Conservation (phyloP, 2,888 invertebrate species). For the Tupiocoris notatus region DNA sequence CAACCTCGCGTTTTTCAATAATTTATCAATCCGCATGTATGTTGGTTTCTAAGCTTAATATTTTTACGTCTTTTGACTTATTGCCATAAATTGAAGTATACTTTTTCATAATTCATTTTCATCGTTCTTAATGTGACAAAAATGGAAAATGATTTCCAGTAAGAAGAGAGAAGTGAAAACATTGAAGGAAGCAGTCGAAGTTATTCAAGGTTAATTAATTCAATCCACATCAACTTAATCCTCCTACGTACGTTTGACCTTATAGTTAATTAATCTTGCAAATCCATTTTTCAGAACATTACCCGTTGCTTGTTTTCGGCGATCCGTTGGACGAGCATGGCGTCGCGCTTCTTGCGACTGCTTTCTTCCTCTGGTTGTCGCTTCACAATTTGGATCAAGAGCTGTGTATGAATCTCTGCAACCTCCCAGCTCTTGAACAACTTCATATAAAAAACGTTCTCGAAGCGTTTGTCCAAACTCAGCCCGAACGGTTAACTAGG, state of each 20-base stretch:
- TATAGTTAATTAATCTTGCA: not conserved
- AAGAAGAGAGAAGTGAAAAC: not conserved
- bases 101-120: not conserved
- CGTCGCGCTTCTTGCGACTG: conserved; percentile 21
- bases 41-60: too few species aligned
- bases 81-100: not conserved
- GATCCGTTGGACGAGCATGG: conserved; percentile 4
- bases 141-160: not conserved
- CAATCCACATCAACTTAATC: not conserved
- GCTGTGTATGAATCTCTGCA: conserved; percentile 26
- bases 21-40: not conserved
- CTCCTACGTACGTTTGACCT: not conserved
- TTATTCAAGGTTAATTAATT: not conserved
- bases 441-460: conserved; percentile 14
- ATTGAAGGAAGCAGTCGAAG: not conserved
- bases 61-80: not conserved
- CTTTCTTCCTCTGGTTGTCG: conserved; percentile 32
- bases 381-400: conserved; percentile 32
- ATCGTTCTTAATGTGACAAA: not conserved
- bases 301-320: conserved; percentile 5
- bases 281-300: not conserved
- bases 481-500: conserved; percentile 11
- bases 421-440: conserved; percentile 29
- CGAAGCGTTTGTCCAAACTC: conserved; percentile 32
- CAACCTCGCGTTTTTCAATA: not conserved